A percentile compares a stretch with the other conserved stretches of the same genome.
phyloP scores from a whole-genome alignment of 2,113 vertebrate genomes.

The Sardina pilchardus region DNA sequence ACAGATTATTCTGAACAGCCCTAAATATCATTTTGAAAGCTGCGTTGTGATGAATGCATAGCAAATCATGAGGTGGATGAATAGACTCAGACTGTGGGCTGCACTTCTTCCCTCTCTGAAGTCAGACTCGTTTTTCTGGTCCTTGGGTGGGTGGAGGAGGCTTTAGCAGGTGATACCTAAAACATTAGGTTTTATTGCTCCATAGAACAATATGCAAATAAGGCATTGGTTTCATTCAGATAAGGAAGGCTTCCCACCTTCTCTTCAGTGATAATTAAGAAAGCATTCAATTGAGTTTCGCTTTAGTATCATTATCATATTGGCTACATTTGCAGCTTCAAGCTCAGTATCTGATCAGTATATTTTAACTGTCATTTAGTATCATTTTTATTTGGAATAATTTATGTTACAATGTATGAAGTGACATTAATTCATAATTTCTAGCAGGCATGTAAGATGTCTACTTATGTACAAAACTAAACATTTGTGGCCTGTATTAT shows the following conservation, averaged over 20 bases:
- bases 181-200: not conserved
- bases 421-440: too few relatives aligned
- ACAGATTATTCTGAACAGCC: not conserved
- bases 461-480: not conserved
- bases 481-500: not conserved
- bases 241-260: not conserved
- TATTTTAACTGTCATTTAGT: not conserved
- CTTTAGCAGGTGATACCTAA: not conserved
- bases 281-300: not conserved
- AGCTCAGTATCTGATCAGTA: not conserved
- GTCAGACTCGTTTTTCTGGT: slow-evolving; percentile 17
- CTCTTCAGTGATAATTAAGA: not conserved
- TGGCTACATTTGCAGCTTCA: not conserved
- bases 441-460: not conserved
- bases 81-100: not conserved
- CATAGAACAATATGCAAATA: not conserved
- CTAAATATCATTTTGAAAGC: not conserved
- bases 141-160: not conserved
- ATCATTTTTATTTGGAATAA: not conserved
- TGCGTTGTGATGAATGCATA: not conserved
- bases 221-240: not conserved
- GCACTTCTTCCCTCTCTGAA: not conserved
- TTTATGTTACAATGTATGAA: not conserved
- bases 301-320: not conserved
- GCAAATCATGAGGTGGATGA: not conserved